A percentile compares a stretch with the other conserved stretches of the same genome.
phyloP scores from a whole-genome alignment of 2,113 vertebrate species.

The Phylloscopus trochiloides region DNA sequence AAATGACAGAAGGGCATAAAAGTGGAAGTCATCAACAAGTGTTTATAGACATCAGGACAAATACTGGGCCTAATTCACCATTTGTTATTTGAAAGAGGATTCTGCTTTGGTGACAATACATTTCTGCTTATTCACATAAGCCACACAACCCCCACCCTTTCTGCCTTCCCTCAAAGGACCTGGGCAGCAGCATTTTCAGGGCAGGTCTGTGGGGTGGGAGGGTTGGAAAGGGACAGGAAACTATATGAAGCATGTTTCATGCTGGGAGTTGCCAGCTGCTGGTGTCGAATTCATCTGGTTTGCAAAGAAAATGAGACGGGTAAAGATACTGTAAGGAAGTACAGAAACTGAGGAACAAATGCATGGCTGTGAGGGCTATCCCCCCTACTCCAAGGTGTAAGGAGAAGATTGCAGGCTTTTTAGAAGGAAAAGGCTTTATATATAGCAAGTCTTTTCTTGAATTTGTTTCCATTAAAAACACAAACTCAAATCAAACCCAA shows the following conservation, averaged over 20 bases:
- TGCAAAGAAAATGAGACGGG: not conserved
- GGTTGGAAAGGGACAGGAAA: not conserved
- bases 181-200: not conserved
- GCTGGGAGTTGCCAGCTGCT: not conserved
- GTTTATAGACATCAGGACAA: constrained; percentile 57
- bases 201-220: not conserved
- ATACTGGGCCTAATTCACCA: constrained; percentile 53
- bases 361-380: not conserved
- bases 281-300: not conserved
- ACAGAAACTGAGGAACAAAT: not conserved
- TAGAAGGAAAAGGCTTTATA: not conserved
- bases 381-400: not conserved
- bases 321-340: not conserved
- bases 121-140: not conserved
- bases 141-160: constrained; percentile 51
- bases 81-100: constrained; percentile 12
- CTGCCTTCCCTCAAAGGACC: constrained; percentile 3
- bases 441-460: not conserved
- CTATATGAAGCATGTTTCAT: not conserved
- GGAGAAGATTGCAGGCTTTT: not conserved
- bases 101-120: constrained; percentile 36
- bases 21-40: constrained; percentile 39
- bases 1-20: constrained; percentile 60
- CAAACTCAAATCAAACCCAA: not conserved
- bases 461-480: not conserved